Percentiles rank a stretch among this genome's conserved stretches.
phyloP scores from a whole-genome alignment of 2,888 invertebrate species.

The Diaprepes abbreviatus region DNA sequence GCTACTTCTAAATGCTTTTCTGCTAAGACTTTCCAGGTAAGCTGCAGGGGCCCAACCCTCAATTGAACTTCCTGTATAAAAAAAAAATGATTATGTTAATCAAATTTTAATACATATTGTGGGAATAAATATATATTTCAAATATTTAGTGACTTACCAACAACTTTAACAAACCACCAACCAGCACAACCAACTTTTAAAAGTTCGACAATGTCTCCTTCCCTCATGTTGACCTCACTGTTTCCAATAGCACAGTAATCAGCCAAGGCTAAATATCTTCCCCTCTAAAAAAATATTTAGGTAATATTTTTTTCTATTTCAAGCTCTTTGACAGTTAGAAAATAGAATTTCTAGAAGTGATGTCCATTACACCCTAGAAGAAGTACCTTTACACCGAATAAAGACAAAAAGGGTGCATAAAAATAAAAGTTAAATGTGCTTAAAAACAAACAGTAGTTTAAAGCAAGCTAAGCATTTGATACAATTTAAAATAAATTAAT shows the following conservation, averaged over 20 bases:
- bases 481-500: no score
- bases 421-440: background rate
- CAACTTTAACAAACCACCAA: conserved; percentile 94
- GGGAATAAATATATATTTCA: no score
- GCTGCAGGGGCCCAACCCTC: conserved; percentile 97
- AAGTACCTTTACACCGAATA: background rate
- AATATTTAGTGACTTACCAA: conserved; percentile 72
- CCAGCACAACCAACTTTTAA: conserved; percentile 94
- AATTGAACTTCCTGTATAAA: conserved; percentile 73
- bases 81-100: conserved; percentile 7
- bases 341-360: conserved; percentile 18
- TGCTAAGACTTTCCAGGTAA: conserved; percentile 84
- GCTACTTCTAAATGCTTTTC: conserved; percentile 83
- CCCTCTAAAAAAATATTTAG: conserved; percentile 72
- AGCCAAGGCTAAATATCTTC: conserved; percentile 88
- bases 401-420: background rate
- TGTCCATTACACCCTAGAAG: background rate
- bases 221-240: conserved; percentile 90
- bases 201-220: conserved; percentile 91
- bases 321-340: no score
- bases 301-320: no score
- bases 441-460: background rate
- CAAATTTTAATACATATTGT: no score
- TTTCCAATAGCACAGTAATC: conserved; percentile 94
- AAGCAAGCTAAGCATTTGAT: background rate